These are phyloP conservation scores for Xiphophorus maculatus DNA, from an alignment of 2,113 vertebrate species.

Conservation along the genomic window DNA sequence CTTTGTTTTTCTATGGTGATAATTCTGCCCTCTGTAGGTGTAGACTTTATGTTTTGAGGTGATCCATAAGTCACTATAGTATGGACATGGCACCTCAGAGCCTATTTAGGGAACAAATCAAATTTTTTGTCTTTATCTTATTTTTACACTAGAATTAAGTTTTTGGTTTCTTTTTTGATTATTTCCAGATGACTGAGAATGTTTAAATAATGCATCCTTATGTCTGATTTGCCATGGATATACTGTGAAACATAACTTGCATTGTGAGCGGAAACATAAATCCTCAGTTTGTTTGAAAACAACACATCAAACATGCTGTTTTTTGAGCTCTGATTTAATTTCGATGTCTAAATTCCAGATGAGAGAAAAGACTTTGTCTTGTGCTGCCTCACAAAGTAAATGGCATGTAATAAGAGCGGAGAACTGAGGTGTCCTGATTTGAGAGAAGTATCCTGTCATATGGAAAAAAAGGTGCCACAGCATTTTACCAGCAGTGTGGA, in stretches of 20 bases:
- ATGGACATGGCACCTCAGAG: neutral
- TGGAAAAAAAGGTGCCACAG: constrained; percentile 30
- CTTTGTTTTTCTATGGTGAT: constrained; percentile 15
- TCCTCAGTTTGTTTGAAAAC: neutral
- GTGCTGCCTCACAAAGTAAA: constrained; percentile 30
- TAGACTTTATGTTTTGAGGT: neutral
- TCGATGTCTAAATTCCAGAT: neutral
- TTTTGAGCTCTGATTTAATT: constrained; percentile 1
- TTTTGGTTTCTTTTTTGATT: neutral
- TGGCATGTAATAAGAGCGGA: constrained; percentile 56
- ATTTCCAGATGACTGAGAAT: neutral
- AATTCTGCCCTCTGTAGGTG: neutral
- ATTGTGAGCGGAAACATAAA: neutral
- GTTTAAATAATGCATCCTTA: neutral
- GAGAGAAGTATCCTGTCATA: constrained; percentile 42
- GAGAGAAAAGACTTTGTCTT: constrained; percentile 12
- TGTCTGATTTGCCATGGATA: neutral
- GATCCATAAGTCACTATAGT: neutral
- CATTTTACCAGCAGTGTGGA: constrained; percentile 40
- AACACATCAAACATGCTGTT: neutral
- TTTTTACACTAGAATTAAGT: neutral
- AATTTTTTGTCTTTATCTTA: neutral
- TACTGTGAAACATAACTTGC: neutral
- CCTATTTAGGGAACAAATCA: neutral
- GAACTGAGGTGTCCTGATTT: constrained; percentile 53